Evolutionary conservation across 1,140 invertebrate genomes (phyloP).

Genomic region (Drosophila bocqueti): DNA sequence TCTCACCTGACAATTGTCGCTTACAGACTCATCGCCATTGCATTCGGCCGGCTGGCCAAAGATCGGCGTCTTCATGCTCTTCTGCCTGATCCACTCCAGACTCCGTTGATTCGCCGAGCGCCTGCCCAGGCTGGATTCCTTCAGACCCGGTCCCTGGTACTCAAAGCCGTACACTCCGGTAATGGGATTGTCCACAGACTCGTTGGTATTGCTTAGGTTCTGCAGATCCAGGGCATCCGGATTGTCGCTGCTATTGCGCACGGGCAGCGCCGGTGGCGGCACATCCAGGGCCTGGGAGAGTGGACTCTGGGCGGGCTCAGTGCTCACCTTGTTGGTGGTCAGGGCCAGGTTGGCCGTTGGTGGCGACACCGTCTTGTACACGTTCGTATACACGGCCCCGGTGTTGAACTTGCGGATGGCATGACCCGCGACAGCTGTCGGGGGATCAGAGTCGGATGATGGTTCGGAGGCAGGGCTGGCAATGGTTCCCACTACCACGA

Average conservation of each 20-base stretch:
- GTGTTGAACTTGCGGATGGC: constrained; percentile 70
- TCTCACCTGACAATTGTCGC: constrained; percentile 74
- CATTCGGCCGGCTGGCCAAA: constrained; percentile 74
- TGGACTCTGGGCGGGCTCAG: constrained; percentile 55
- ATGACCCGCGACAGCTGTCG: constrained; percentile 27
- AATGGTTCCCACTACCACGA: constrained; percentile 69
- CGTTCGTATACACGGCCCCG: constrained; percentile 64
- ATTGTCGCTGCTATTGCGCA: constrained; percentile 65
- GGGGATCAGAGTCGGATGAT: constrained; percentile 26
- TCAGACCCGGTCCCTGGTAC: constrained; percentile 51
- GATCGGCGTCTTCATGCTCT: constrained; percentile 50
- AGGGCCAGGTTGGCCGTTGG: constrained; percentile 70
- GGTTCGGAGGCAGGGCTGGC: constrained; percentile 65
- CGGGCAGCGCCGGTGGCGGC: constrained; percentile 46
- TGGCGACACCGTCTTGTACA: constrained; percentile 79
- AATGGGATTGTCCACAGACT: constrained; percentile 76
- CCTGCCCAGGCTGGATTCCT: constrained; percentile 70
- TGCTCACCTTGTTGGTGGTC: constrained; percentile 77
- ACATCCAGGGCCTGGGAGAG: constrained; percentile 53
- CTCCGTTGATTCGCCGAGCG: constrained; percentile 62
- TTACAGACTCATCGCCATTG: constrained; percentile 59
- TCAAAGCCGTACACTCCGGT: constrained; percentile 73
- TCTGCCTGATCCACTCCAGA: constrained; percentile 65
- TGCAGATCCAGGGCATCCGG: constrained; percentile 72
- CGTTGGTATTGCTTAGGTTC: constrained; percentile 74